Evolutionary conservation across 2,113 vertebrate species (phyloP).

Genomic region (Heptranchias perlo): DNA sequence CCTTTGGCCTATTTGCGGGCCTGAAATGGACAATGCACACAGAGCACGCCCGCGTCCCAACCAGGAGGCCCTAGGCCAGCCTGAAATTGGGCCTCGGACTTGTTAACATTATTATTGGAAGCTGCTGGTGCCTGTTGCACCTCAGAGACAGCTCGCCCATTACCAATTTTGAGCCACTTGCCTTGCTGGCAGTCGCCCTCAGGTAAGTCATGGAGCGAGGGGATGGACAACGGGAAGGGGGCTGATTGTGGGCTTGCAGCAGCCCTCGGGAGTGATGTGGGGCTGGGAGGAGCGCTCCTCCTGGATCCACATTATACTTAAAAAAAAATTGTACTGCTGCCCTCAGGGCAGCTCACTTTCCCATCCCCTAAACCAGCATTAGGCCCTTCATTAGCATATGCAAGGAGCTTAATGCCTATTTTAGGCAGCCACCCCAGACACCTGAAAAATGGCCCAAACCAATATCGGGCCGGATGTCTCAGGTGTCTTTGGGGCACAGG

Average conservation of each 20-base stretch:
- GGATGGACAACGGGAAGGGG: not conserved
- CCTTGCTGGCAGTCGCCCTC: no score
- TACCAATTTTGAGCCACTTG: not conserved
- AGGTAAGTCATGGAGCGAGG: not conserved
- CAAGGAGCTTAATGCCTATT: not conserved
- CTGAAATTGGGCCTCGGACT: not conserved
- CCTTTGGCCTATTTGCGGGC: not conserved
- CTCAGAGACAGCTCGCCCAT: not conserved
- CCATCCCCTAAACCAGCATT: not conserved
- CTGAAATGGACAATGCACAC: not conserved
- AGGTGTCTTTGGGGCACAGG: not conserved
- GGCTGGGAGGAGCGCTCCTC: not conserved
- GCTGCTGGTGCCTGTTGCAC: not conserved
- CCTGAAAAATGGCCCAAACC: not conserved
- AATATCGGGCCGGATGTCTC: not conserved
- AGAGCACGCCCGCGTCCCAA: not conserved
- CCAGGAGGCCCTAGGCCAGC: not conserved
- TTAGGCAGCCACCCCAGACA: not conserved
- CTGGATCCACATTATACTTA: not conserved
- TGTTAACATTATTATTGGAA: not conserved
- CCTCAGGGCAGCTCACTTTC: not conserved
- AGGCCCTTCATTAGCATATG: not conserved
- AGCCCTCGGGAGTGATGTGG: not conserved
- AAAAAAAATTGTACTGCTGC: not conserved
- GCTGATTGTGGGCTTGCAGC: not conserved